Conservation (phyloP, 2,888 invertebrate species). For the Steinernema scapterisci region DNA sequence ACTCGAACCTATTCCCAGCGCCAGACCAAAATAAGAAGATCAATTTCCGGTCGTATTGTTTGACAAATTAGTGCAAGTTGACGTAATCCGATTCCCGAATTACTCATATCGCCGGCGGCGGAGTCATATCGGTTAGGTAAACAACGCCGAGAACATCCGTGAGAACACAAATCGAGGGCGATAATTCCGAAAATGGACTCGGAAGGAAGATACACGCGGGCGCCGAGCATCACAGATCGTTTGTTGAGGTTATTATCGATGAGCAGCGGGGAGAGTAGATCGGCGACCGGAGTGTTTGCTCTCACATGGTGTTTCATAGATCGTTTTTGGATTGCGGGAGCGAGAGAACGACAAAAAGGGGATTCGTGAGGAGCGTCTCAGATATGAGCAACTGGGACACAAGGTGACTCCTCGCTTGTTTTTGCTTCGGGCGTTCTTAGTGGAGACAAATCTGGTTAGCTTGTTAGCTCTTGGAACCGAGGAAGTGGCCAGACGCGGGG, state of each 20-base stretch:
- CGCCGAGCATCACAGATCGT: background rate
- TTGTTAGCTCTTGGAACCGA: too few species aligned
- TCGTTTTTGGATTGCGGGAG: background rate
- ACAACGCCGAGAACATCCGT: too few species aligned
- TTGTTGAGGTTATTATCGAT: background rate
- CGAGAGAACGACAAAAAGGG: background rate
- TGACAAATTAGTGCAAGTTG: slow-evolving; percentile 1
- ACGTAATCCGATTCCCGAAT: background rate
- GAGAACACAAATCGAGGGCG: too few species aligned
- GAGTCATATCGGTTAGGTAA: too few species aligned
- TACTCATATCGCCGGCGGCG: too few species aligned
- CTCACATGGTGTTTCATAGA: background rate
- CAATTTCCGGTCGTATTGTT: background rate
- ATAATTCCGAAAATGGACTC: too few species aligned
- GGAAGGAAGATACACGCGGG: background rate
- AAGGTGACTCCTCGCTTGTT: too few species aligned
- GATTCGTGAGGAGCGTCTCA: slow-evolving; percentile 8
- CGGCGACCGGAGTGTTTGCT: slow-evolving; percentile 3
- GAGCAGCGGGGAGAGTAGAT: background rate
- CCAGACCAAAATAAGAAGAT: background rate
- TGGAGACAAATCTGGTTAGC: too few species aligned
- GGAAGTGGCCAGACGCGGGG: too few species aligned
- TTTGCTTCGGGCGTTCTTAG: too few species aligned
- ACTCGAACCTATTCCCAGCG: too few species aligned
- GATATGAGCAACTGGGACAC: too few species aligned